Evolutionary conservation across 2,888 invertebrate genomes (phyloP).

Genomic region (Spicauda simplicius): DNA sequence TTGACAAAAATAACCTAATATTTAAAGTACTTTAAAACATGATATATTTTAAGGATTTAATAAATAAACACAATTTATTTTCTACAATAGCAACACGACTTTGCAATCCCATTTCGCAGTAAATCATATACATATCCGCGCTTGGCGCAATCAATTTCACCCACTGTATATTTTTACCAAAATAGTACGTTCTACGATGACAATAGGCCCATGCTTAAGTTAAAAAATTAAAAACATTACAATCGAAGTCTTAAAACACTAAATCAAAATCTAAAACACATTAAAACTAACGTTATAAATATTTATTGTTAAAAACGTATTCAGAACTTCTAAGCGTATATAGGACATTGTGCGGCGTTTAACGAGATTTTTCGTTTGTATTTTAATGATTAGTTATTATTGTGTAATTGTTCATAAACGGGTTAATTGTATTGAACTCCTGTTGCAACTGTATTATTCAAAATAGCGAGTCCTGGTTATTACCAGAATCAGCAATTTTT

Average conservation of each 20-base stretch:
- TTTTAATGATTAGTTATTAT: neutral
- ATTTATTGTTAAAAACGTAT: constrained; percentile 51
- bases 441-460: too few relatives aligned
- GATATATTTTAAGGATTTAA: constrained; percentile 2
- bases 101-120: neutral
- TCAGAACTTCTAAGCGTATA: constrained; percentile 70
- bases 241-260: constrained; percentile 57
- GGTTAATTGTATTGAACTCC: too few relatives aligned
- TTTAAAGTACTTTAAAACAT: neutral
- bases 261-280: constrained; percentile 54
- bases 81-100: neutral
- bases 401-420: too few relatives aligned
- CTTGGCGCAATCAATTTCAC: constrained; percentile 15
- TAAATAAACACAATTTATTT: constrained; percentile 10
- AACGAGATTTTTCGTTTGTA: constrained; percentile 36
- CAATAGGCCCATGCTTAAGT: constrained; percentile 36
- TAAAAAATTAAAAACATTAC: constrained; percentile 43
- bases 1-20: neutral
- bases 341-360: constrained; percentile 64
- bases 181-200: constrained; percentile 8
- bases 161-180: constrained; percentile 18
- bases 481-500: too few relatives aligned
- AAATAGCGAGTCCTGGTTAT: too few relatives aligned
- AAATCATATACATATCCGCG: constrained; percentile 7
- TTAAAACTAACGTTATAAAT: constrained; percentile 54